Conservation (phyloP, 2,113 vertebrate genomes). For the Galeopterus variegatus region DNA sequence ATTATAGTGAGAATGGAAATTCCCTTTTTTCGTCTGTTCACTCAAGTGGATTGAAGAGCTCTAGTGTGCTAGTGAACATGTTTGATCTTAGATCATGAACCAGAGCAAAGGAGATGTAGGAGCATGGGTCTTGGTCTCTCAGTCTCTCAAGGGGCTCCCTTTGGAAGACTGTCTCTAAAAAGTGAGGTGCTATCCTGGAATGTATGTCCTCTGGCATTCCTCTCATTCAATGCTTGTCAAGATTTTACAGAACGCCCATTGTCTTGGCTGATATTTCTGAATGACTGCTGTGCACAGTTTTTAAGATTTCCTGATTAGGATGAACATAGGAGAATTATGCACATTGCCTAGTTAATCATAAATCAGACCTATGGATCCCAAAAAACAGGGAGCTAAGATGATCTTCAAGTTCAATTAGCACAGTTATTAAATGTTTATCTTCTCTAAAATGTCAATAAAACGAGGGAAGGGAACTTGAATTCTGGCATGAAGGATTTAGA, state of each 20-base stretch:
- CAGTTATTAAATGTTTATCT: constrained; percentile 23
- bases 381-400: constrained; percentile 38
- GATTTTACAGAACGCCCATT: not conserved
- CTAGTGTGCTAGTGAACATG: not conserved
- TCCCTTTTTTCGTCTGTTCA: not conserved
- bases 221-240: not conserved
- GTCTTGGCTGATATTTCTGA: not conserved
- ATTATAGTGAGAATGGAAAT: not conserved
- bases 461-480: not conserved
- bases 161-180: not conserved
- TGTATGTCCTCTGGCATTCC: not conserved
- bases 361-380: not conserved
- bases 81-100: not conserved
- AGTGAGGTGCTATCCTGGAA: not conserved
- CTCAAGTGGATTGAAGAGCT: not conserved
- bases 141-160: not conserved
- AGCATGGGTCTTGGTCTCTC: not conserved
- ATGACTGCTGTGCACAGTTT: not conserved
- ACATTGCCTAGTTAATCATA: constrained; percentile 22
- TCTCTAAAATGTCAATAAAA: constrained; percentile 33
- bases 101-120: not conserved
- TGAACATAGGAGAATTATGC: not conserved
- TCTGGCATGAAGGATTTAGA: not conserved
- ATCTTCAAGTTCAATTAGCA: constrained; percentile 53
- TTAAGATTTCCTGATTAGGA: not conserved